These are phyloP conservation scores for Tetranychus truncatus DNA, from an alignment of 2,888 invertebrate species.

Conservation along the genomic window DNA sequence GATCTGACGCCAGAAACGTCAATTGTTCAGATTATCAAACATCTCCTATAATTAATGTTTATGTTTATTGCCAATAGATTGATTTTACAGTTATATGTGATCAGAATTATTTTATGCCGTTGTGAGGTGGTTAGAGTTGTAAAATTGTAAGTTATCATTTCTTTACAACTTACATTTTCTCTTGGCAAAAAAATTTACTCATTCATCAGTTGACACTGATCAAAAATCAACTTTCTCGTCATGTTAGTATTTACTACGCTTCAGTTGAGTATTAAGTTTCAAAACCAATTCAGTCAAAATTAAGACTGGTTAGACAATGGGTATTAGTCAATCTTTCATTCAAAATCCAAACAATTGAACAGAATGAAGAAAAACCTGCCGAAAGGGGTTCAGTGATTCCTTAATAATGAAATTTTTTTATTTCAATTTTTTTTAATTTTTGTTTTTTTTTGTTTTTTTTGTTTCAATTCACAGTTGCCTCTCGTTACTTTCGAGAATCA, in stretches of 20 bases:
- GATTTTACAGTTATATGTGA: neutral
- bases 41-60: neutral
- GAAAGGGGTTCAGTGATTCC: no score
- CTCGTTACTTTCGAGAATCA: neutral
- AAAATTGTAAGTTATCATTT: no score
- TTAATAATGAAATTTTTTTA: neutral
- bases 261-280: no score
- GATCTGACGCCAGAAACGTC: neutral
- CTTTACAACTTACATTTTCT: neutral
- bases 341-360: no score
- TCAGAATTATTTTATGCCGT: no score
- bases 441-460: conserved; percentile 10
- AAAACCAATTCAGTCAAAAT: no score
- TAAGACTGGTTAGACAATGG: no score
- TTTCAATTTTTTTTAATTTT: neutral
- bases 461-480: conserved; percentile 9
- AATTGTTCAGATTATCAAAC: conserved; percentile 1
- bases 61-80: neutral
- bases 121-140: no score
- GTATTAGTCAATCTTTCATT: no score
- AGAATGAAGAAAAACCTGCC: no score
- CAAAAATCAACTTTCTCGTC: no score
- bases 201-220: neutral
- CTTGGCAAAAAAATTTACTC: neutral
- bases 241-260: no score